Conservation (phyloP, 2,888 invertebrate species). For the Tuta absoluta region DNA sequence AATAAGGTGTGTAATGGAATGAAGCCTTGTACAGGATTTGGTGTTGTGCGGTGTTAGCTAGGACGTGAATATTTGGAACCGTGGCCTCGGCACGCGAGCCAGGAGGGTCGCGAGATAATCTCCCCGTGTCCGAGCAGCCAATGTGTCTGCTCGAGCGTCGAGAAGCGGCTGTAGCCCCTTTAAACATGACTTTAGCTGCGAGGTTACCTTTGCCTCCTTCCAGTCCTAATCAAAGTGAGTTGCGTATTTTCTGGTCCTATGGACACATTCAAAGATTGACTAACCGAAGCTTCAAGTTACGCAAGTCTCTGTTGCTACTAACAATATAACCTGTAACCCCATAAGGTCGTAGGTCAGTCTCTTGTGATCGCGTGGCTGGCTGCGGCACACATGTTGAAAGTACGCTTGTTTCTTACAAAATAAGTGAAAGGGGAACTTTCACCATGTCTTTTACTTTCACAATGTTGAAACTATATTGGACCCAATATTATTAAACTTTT, state of each 20-base stretch:
- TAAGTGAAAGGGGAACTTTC: slow-evolving; percentile 7
- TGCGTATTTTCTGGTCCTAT: slow-evolving; percentile 16
- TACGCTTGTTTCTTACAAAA: slow-evolving; percentile 16
- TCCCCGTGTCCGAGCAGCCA: slow-evolving; percentile 51
- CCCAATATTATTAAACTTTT: not conserved
- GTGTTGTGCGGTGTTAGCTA: slow-evolving; percentile 33
- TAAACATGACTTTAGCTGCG: slow-evolving; percentile 70
- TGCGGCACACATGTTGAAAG: not conserved
- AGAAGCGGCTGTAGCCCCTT: slow-evolving; percentile 51
- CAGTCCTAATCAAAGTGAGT: slow-evolving; percentile 60
- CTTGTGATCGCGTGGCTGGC: not conserved
- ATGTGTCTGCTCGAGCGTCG: slow-evolving; percentile 65
- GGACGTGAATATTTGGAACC: slow-evolving; percentile 45
- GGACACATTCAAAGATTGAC: not conserved
- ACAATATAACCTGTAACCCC: not conserved
- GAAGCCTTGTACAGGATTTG: slow-evolving; percentile 7
- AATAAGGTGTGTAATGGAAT: not conserved
- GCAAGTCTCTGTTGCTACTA: not conserved
- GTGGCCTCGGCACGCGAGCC: slow-evolving; percentile 57
- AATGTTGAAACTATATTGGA: not conserved
- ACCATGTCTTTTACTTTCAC: slow-evolving; percentile 8
- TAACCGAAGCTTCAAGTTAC: not conserved
- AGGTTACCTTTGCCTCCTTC: slow-evolving; percentile 51
- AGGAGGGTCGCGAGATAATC: slow-evolving; percentile 50
- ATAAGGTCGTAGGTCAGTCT: slow-evolving; percentile 4